Percentiles rank a stretch among this genome's conserved stretches.
These are phyloP conservation scores for Mylabris phalerata DNA, from an alignment of 1,140 invertebrate species.

Conservation along the genomic window DNA sequence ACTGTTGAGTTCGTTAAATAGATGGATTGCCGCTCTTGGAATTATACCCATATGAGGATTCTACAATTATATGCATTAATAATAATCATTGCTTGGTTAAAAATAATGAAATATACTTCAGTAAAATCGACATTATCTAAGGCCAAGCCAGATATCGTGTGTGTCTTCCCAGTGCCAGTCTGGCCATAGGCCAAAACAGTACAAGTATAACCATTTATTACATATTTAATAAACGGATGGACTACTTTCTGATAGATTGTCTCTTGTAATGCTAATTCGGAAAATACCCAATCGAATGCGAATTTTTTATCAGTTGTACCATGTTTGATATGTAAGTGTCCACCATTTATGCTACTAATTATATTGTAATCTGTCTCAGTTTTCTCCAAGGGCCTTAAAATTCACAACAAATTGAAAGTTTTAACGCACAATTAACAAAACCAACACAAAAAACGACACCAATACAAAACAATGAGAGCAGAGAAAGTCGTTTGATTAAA, in stretches of 20 bases:
- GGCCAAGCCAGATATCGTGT: slow-evolving; percentile 81
- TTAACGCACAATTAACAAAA: no score
- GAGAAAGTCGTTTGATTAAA: no score
- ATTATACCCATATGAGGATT: background rate
- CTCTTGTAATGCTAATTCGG: slow-evolving; percentile 74
- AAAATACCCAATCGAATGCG: slow-evolving; percentile 87
- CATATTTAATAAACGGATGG: slow-evolving; percentile 84
- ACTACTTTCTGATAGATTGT: slow-evolving; percentile 94
- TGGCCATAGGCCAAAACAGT: slow-evolving; percentile 96
- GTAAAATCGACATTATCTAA: slow-evolving; percentile 59
- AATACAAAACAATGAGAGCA: no score
- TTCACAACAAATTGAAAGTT: no score
- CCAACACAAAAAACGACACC: no score
- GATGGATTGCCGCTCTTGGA: background rate
- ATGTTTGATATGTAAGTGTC: background rate
- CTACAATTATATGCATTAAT: background rate
- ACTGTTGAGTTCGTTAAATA: background rate
- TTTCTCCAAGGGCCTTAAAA: no score
- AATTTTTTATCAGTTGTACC: slow-evolving; percentile 1
- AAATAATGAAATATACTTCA: slow-evolving; percentile 44
- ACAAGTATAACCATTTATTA: slow-evolving; percentile 91
- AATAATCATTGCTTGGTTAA: background rate
- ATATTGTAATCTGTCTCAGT: no score
- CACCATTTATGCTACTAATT: no score
- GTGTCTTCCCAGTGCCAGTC: slow-evolving; percentile 93